Conservation (phyloP, 2,113 vertebrate species). For the Lipophrys pholis region DNA sequence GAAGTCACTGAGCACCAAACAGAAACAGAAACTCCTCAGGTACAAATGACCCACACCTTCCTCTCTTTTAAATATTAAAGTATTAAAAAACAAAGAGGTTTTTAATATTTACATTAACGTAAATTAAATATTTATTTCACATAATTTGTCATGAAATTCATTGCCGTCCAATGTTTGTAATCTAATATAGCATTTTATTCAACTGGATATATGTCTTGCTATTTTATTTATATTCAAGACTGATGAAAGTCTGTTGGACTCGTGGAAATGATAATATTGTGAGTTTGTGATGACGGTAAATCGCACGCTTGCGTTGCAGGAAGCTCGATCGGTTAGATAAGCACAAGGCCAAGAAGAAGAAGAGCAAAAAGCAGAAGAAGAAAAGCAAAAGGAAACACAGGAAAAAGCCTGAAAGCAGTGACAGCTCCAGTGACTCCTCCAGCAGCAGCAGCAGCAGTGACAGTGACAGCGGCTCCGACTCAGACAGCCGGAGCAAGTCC, state of each 20-base stretch:
- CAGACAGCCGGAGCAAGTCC: conserved; percentile 78
- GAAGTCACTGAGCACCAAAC: conserved; percentile 95
- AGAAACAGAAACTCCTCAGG: conserved; percentile 98
- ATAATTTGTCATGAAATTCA: neutral
- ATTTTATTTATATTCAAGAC: neutral
- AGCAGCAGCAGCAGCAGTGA: conserved; percentile 74
- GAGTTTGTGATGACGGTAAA: too few relatives aligned
- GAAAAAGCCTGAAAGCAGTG: conserved; percentile 83
- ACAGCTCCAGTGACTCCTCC: conserved; percentile 78
- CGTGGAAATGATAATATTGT: too few relatives aligned
- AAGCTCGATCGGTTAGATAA: conserved; percentile 97
- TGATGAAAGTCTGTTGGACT: neutral
- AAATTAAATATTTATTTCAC: neutral
- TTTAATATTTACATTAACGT: neutral
- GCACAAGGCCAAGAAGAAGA: conserved; percentile 90
- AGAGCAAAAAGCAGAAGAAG: conserved; percentile 89
- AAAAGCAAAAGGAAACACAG: conserved; percentile 87
- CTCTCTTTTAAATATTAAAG: neutral
- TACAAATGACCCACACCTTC: conserved; percentile 56
- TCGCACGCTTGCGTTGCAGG: conserved; percentile 71
- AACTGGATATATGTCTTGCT: too few relatives aligned
- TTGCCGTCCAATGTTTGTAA: too few relatives aligned
- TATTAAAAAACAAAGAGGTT: too few relatives aligned
- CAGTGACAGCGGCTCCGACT: conserved; percentile 84
- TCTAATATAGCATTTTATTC: too few relatives aligned